Conservation (phyloP, 2,113 vertebrate genomes). For the Periophthalmodon schlosseri region DNA sequence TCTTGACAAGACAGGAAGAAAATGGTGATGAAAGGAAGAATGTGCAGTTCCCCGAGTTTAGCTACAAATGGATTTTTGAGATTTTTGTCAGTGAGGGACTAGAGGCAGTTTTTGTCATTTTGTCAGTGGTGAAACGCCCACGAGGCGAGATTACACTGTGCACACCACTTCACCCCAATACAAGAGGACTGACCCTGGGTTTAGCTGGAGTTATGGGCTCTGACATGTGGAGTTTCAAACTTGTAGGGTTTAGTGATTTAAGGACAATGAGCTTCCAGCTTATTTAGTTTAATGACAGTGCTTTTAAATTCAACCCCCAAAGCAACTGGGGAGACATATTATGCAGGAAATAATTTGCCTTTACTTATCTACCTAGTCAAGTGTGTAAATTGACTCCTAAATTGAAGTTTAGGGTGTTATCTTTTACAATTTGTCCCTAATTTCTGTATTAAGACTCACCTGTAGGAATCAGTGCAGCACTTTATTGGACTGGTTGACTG, state of each 20-base stretch:
- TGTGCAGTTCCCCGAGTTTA: slow-evolving; percentile 25
- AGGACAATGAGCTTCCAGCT: not conserved
- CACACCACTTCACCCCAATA: slow-evolving; percentile 16
- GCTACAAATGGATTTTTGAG: slow-evolving; percentile 48
- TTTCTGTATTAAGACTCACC: not conserved
- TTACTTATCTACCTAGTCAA: slow-evolving; percentile 5
- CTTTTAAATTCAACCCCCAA: slow-evolving; percentile 1
- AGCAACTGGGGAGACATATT: not conserved
- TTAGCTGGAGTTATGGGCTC: slow-evolving; percentile 13
- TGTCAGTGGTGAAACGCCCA: slow-evolving; percentile 20
- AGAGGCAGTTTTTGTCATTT: slow-evolving; percentile 39
- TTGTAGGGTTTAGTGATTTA: not conserved
- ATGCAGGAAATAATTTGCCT: not conserved
- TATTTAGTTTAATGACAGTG: not conserved
- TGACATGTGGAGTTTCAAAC: slow-evolving; percentile 10
- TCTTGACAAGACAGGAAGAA: slow-evolving; percentile 11
- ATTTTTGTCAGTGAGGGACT: slow-evolving; percentile 35
- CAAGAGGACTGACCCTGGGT: slow-evolving; percentile 10
- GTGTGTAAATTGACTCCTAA: not conserved
- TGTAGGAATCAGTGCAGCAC: slow-evolving; percentile 1
- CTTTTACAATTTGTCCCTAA: slow-evolving; percentile 7
- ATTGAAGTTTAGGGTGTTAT: slow-evolving; percentile 3
- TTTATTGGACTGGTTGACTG: slow-evolving; percentile 8
- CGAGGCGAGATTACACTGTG: slow-evolving; percentile 20
- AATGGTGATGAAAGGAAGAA: slow-evolving; percentile 3